These are phyloP conservation scores for Pelusios castaneus DNA, from an alignment of 2,113 vertebrate species.

Conservation along the genomic window DNA sequence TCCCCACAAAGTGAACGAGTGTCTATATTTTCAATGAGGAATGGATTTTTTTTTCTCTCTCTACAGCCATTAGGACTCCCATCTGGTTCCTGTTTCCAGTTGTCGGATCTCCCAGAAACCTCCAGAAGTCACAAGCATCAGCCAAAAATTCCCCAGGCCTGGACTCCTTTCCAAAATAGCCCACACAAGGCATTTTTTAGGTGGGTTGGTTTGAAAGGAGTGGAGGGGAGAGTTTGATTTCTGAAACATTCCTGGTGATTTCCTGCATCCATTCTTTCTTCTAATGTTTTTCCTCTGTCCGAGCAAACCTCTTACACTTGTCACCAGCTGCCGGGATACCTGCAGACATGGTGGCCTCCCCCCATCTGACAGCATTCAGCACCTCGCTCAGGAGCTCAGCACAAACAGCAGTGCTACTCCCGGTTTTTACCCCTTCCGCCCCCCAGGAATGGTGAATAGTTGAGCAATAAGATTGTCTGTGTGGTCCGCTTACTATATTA, in stretches of 20 bases:
- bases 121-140: conserved; percentile 73
- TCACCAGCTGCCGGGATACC: fast-evolving
- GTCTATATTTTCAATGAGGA: conserved; percentile 50
- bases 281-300: conserved; percentile 33
- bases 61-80: conserved; percentile 66
- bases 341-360: background rate
- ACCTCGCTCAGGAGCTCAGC: conserved; percentile 10
- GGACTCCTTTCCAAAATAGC: conserved; percentile 73
- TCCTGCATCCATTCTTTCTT: conserved; percentile 40
- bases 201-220: conserved; percentile 65
- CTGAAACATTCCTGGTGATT: conserved; percentile 60
- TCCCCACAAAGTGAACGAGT: conserved; percentile 62
- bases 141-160: conserved; percentile 73
- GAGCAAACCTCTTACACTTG: background rate
- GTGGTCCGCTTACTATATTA: background rate
- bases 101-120: conserved; percentile 73
- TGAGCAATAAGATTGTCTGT: background rate
- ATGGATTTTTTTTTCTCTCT: background rate
- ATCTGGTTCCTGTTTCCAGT: conserved; percentile 77
- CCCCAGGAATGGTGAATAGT: background rate
- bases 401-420: background rate
- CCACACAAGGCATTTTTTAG: conserved; percentile 74
- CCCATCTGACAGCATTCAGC: background rate
- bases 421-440: background rate
- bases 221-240: conserved; percentile 58